These are phyloP conservation scores for Hozukius guyotensis DNA, from an alignment of 2,797 vertebrate genomes.

Conservation along the genomic window DNA sequence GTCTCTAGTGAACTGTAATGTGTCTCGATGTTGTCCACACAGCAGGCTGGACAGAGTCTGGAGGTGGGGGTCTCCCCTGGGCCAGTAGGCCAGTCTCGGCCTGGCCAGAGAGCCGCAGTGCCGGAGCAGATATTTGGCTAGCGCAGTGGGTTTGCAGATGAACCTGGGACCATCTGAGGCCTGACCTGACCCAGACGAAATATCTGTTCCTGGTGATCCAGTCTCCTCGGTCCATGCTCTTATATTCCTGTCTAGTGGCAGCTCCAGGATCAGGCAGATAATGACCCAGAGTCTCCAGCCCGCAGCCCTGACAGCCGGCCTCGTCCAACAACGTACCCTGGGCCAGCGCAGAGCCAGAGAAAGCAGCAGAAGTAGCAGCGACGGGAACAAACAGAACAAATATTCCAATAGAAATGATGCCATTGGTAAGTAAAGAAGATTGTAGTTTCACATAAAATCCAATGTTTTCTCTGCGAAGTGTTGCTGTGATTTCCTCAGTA, in stretches of 20 bases:
- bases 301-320: constrained; percentile 4
- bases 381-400: constrained; percentile 65
- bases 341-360: constrained; percentile 31
- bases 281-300: constrained; percentile 61
- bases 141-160: constrained; percentile 87
- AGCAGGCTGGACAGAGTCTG: constrained; percentile 85
- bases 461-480: neutral
- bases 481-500: constrained; percentile 4
- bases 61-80: constrained; percentile 83
- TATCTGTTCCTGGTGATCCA: neutral
- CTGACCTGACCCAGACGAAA: constrained; percentile 29
- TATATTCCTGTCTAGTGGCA: constrained; percentile 37
- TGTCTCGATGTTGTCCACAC: constrained; percentile 49
- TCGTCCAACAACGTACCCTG: neutral
- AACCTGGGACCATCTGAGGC: constrained; percentile 62
- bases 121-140: constrained; percentile 83
- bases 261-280: constrained; percentile 58
- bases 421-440: constrained; percentile 28
- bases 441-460: neutral
- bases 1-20: constrained; percentile 80
- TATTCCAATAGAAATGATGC: constrained; percentile 33
- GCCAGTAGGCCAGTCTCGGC: constrained; percentile 67
- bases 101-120: constrained; percentile 71
- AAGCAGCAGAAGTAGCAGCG: constrained; percentile 56
- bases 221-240: neutral